Evolutionary conservation across 2,113 vertebrate genomes (phyloP).

Genomic region (Brachypodius melanocephalos): DNA sequence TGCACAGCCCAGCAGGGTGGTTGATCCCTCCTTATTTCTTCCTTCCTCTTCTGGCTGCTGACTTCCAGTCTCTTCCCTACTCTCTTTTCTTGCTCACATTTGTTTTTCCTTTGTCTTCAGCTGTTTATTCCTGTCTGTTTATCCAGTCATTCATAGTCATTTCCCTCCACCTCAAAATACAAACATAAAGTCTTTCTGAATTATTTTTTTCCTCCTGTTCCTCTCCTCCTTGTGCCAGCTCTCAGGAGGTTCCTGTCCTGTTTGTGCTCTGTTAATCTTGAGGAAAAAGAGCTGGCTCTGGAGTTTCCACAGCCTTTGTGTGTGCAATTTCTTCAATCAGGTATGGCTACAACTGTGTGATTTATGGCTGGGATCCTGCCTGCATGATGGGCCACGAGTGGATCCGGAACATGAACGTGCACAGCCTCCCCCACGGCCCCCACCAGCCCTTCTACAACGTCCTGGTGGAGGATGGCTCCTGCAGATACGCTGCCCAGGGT

Average conservation of each 20-base stretch:
- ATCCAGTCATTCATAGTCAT: background rate
- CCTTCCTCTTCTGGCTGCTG: background rate
- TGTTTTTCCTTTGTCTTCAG: background rate
- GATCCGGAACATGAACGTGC: conserved; percentile 95
- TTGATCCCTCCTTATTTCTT: background rate
- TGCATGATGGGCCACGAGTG: conserved; percentile 98
- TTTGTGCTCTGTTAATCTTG: background rate
- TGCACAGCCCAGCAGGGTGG: background rate
- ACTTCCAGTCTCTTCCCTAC: background rate
- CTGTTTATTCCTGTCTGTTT: background rate
- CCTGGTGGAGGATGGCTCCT: conserved; percentile 93
- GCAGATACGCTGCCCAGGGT: conserved; percentile 94
- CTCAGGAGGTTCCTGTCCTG: background rate
- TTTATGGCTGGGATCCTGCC: conserved; percentile 96
- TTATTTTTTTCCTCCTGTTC: background rate
- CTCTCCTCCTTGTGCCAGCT: background rate
- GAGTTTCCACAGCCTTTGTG: background rate
- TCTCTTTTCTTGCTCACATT: background rate
- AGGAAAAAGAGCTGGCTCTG: background rate
- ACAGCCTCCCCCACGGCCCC: conserved; percentile 87
- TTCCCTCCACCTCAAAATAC: background rate
- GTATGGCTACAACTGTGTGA: conserved; percentile 94
- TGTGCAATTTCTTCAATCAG: conserved; percentile 30
- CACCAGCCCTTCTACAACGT: conserved; percentile 97
- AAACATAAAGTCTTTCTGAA: background rate